phyloP scores from a whole-genome alignment of 2,797 vertebrate species.

The Myotis pilosus region DNA sequence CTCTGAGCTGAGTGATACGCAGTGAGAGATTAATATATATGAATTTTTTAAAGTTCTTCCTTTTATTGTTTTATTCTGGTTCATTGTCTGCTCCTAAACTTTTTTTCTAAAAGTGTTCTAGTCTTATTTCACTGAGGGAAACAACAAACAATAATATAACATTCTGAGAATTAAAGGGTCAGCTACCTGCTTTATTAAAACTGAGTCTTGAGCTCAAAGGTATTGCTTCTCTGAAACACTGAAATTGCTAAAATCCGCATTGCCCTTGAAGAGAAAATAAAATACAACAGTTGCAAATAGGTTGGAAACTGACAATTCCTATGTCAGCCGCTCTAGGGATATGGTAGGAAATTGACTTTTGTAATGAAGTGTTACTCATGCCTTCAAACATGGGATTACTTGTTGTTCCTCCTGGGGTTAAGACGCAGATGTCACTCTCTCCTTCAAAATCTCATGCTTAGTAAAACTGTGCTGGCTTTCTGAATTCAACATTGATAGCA shows the following conservation, averaged over 20 bases:
- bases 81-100: not conserved
- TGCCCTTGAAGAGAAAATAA: slow-evolving; percentile 49
- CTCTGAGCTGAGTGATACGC: not conserved
- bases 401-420: slow-evolving; percentile 68
- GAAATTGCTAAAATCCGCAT: slow-evolving; percentile 62
- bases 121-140: not conserved
- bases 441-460: not conserved
- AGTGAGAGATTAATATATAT: not conserved
- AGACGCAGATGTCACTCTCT: slow-evolving; percentile 37
- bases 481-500: not conserved
- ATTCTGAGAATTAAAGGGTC: slow-evolving; percentile 26
- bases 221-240: not conserved
- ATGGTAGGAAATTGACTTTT: slow-evolving; percentile 72
- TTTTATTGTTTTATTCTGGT: not conserved
- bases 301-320: slow-evolving; percentile 68
- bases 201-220: slow-evolving; percentile 44
- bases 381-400: slow-evolving; percentile 71
- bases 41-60: not conserved
- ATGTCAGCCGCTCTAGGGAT: slow-evolving; percentile 69
- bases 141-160: not conserved
- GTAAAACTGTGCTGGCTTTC: not conserved
- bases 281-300: slow-evolving; percentile 67
- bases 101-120: not conserved
- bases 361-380: slow-evolving; percentile 73
- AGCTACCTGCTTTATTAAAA: slow-evolving; percentile 52